Evolutionary conservation across 2,797 vertebrate species (phyloP), one percentile per base, ranked within the genome.

Genomic region (Mergus octosetaceus): DNA sequence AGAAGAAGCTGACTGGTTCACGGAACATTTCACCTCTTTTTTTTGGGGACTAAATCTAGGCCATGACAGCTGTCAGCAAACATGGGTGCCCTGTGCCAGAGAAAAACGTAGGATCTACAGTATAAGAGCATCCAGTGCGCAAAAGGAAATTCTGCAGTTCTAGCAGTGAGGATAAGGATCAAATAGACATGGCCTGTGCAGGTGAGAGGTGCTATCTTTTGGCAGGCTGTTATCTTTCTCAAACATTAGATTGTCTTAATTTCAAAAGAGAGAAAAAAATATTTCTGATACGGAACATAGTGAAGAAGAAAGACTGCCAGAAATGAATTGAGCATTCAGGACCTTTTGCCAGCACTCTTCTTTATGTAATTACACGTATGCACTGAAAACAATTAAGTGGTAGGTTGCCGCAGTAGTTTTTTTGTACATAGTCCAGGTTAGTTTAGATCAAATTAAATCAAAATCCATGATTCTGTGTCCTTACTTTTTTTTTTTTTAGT

Each of bases 1-100:
- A 69, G 54, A 80, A 14, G 41, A 53, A 79, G 54, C 39, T 79
- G 51, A 41, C 38, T 30, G 27, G 70, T 51, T 71, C 47, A 41
- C 43, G 13, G 25, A 87, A 77, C 36, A 69, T 36, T 76, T 88
- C 74, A 47, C 47, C 60, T 84, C 43, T 71, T 39, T 22, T 86
- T 90, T 90, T 85, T 53, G 43, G n/a, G 45, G 64, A 82, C 64
- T 81, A 34, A 73, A 75, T 47, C 87, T 58, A 75, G 56, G 57
- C 81, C 69, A 49, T 15, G 53, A 77, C 17, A 81, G 80, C 64
- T 56, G 30, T 43, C 71, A 94, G 64, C 19, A 85, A 69, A 81
- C 0, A 6, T 1, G 32, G 13, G 28, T 10, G 2, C 11, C 39
- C 6, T 39, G 18, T 30, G 30, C 49, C 7, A 36, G 39, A 43